Evolutionary conservation across 2,888 invertebrate species (phyloP), one percentile per base, ranked within the genome.

Genomic region (Phania funesta): DNA sequence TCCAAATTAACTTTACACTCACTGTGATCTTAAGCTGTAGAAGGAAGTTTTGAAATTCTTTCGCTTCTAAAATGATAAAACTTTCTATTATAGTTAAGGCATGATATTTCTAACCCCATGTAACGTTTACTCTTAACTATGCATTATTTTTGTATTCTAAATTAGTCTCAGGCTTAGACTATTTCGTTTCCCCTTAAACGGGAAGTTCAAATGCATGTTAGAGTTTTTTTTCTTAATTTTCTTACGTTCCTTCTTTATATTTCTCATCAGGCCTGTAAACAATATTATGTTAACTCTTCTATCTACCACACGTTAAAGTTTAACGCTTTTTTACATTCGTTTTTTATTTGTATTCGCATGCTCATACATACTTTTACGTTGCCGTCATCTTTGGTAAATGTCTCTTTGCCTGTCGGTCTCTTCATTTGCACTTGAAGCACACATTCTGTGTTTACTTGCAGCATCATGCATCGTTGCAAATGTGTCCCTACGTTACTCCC

Each of bases 221-320:
- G n/a, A 50, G 60, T 41, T n/a, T 77, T 64, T 60, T 68, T 41
- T n/a, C 50, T 67, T 32, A 18, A 64, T 20, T 48, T 60, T 48
- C 7, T 64, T 56, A 56, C 71, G 56, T 56, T 22, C 56, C 38
- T 64, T 54, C 62, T 13, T 2, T 73, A 22, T 44, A 38, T 9
- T 71, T 35, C 20, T 38, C 64, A 18, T 44, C 81, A 81, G 81
- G 54, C 76, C 73, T 80, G 76, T 71, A 81, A 81, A 73, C 71
- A 81, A 76, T 54, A 68, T 70, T 68, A 62, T 32, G 76, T 77
- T 77, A 62, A 77, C 62, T 78, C 50, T 68, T 67, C 50, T 52
- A 76, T 50, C 58, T 78, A 64, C 48, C 35, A 78, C 56, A 71
- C 64, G 54, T 78, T 70, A 56, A 78, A 78, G 70, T 78, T 70